Percentiles rank a stretch among this genome's conserved stretches.
phyloP scores from a whole-genome alignment of 2,797 vertebrate species.

The Myripristis murdjan region DNA sequence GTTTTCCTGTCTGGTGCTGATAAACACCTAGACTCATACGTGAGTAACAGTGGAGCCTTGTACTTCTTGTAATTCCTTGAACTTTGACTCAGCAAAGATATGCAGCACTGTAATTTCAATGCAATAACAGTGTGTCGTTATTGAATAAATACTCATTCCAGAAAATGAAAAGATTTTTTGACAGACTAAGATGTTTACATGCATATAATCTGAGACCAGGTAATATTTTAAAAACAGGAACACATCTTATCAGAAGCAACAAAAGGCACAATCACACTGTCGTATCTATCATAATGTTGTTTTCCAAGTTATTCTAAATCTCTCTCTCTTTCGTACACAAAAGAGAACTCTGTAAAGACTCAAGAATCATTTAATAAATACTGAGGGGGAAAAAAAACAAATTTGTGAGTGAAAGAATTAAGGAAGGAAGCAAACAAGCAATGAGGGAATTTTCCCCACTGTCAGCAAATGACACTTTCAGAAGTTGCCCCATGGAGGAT shows the following conservation, averaged over 20 bases:
- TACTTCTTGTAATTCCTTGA: constrained; percentile 29
- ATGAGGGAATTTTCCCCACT: too few relatives aligned
- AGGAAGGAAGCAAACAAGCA: neutral
- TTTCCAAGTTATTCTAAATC: neutral
- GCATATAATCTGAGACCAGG: neutral
- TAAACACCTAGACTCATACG: constrained; percentile 75
- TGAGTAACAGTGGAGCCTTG: constrained; percentile 47
- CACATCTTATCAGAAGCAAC: neutral
- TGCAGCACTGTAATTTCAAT: neutral
- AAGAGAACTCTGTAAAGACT: neutral
- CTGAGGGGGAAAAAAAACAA: too few relatives aligned
- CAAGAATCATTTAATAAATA: too few relatives aligned
- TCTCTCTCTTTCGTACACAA: neutral
- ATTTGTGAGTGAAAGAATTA: too few relatives aligned
- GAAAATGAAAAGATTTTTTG: neutral
- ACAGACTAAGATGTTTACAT: neutral
- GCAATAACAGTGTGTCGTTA: constrained; percentile 4
- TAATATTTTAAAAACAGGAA: neutral
- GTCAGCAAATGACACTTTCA: neutral
- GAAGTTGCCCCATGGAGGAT: neutral
- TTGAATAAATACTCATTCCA: constrained; percentile 4
- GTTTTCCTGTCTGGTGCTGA: constrained; percentile 82
- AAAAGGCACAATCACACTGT: neutral
- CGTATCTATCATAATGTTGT: neutral
- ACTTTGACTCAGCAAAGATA: constrained; percentile 45